Evolutionary conservation across 2,113 vertebrate species (phyloP).

Genomic region (Lophius piscatorius): DNA sequence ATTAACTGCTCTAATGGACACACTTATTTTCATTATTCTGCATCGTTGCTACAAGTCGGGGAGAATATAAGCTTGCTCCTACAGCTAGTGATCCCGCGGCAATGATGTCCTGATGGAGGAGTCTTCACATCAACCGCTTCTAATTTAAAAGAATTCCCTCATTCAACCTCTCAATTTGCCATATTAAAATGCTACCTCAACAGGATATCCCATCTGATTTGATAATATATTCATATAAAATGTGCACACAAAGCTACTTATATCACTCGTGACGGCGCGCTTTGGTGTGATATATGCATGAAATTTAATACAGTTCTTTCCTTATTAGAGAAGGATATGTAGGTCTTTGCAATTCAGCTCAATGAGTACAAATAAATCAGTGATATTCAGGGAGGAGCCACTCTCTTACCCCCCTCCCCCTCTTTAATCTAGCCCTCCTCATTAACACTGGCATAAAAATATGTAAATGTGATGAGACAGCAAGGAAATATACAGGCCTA

Average conservation of each 20-base stretch:
- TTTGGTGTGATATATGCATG: conserved; percentile 16
- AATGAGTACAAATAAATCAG: conserved; percentile 68
- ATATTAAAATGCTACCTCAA: conserved; percentile 26
- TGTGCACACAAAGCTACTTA: conserved; percentile 5
- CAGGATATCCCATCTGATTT: conserved; percentile 17
- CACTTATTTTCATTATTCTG: conserved; percentile 79
- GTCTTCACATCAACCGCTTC: conserved; percentile 27
- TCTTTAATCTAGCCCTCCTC: conserved; percentile 67
- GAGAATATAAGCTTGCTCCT: conserved; percentile 31
- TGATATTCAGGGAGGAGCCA: conserved; percentile 53
- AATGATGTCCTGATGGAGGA: conserved; percentile 24
- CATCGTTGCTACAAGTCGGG: conserved; percentile 48
- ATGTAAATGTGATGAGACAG: conserved; percentile 75
- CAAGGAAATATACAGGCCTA: conserved; percentile 72
- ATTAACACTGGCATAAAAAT: conserved; percentile 64
- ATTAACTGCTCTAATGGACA: conserved; percentile 76
- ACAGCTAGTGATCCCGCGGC: conserved; percentile 29
- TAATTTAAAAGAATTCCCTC: conserved; percentile 45
- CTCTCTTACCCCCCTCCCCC: conserved; percentile 13
- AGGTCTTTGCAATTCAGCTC: conserved; percentile 40
- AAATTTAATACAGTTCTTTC: conserved; percentile 23
- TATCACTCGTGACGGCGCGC: not conserved
- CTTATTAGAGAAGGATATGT: conserved; percentile 28
- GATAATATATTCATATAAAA: conserved; percentile 26
- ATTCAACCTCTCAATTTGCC: conserved; percentile 14